Base-by-base conservation (phyloP, 2,113 vertebrate species). In the Callaeas wilsoni region DNA sequence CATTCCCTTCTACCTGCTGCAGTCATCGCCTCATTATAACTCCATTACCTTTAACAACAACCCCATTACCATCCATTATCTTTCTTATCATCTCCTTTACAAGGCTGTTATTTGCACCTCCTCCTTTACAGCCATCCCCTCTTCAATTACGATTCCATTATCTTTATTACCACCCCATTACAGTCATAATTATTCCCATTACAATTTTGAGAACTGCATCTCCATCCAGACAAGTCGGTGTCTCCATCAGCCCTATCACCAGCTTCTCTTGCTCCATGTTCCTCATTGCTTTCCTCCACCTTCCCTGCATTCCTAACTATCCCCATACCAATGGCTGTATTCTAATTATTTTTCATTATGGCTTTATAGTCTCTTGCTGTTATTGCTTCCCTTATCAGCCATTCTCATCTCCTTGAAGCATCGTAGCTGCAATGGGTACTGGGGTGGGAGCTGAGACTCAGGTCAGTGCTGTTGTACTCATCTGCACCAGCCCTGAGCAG, bases 71-170 rank as follows among this genome's bases (percentile, higher is more conserved):
- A 93, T 55, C 97, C 97, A 96, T 98, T 97, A 97, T 97, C 94
- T 97, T 94, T 86, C 90, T 87, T 92, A 96, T 89, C 94, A 69
- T 91, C 96, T 96, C 77, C 92, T 97, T 92, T 96, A 46, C 92
- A 70, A 95, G 94, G 94, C 91, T 53, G 96, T 96, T 97, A 97
- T 96, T 97, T 96, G 97, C 91, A 81, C 96, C 96, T 95, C 96
- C 95, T 97, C 87, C 84, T 98, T 97, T 96, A 84, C 73, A 96
- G 95, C 93, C 88, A 97, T 94, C 92, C 94, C 97, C 93, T 97
- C 96, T 95, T 95, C 97, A 97, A 98, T 98, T 98, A 97, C 82
- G 49, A 65, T 93, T 94, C 97, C 97, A 98, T 98, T 98, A 98
- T 95, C 97, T 97, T 97, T 96, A 96, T 97, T 96, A 98, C 97